phyloP scores from a whole-genome alignment of 2,113 vertebrate species.

The Percopsis transmontana region DNA sequence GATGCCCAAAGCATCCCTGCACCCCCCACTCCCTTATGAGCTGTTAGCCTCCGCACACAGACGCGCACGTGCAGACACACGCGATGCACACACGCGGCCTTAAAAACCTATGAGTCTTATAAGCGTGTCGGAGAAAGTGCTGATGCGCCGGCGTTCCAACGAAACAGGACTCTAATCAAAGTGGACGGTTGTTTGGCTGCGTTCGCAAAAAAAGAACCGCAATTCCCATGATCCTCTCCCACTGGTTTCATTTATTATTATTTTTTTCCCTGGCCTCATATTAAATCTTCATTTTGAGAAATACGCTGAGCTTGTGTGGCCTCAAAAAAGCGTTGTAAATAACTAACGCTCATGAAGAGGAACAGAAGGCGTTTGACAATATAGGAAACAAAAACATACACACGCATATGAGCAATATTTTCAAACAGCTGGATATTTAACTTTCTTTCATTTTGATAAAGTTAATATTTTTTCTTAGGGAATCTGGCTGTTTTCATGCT shows the following conservation, averaged over 20 bases:
- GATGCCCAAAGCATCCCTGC: constrained; percentile 28
- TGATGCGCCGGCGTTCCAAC: constrained; percentile 41
- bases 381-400: constrained; percentile 2
- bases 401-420: constrained; percentile 9
- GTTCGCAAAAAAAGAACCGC: constrained; percentile 35
- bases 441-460: constrained; percentile 16
- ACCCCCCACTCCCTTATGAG: constrained; percentile 43
- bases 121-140: constrained; percentile 46
- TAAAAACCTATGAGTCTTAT: constrained; percentile 21
- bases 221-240: constrained; percentile 39
- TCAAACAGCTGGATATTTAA: background rate
- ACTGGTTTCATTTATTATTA: constrained; percentile 1
- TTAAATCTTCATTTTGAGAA: constrained; percentile 42
- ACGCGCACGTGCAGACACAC: constrained; percentile 11
- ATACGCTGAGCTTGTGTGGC: background rate
- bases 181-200: constrained; percentile 56
- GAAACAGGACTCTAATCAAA: constrained; percentile 59
- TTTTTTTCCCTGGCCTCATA: constrained; percentile 22
- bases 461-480: background rate
- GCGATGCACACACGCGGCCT: background rate
- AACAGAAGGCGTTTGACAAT: background rate
- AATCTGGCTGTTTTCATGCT: background rate
- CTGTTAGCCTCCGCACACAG: constrained; percentile 28
- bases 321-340: constrained; percentile 1
- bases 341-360: background rate